Conservation (phyloP, 2,113 vertebrate species). For the Apistogramma diplotaenia region DNA sequence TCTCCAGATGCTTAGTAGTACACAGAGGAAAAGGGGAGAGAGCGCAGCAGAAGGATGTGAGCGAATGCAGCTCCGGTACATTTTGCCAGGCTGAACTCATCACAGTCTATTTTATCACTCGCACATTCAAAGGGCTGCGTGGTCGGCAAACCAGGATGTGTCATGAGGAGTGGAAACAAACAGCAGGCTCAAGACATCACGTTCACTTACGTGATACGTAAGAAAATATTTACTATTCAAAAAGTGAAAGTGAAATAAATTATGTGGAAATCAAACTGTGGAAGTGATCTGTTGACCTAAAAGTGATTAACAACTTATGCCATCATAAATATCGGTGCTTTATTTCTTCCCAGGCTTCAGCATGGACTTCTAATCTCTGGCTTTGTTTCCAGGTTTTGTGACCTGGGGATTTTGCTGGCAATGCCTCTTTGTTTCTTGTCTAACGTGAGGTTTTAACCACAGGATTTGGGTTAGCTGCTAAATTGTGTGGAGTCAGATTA, state of each 20-base stretch:
- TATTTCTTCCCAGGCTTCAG: constrained; percentile 18
- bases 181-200: background rate
- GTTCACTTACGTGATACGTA: background rate
- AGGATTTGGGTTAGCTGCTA: constrained; percentile 47
- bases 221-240: background rate
- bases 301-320: constrained; percentile 1
- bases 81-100: constrained; percentile 67
- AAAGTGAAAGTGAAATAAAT: background rate
- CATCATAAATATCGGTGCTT: background rate
- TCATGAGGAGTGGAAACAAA: constrained; percentile 36
- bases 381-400: constrained; percentile 41
- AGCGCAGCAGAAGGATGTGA: constrained; percentile 33
- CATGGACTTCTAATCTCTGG: constrained; percentile 30
- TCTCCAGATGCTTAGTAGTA: constrained; percentile 75
- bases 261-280: background rate
- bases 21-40: constrained; percentile 47
- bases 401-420: constrained; percentile 35
- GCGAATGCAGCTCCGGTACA: background rate
- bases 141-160: background rate
- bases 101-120: constrained; percentile 61
- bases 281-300: background rate
- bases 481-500: constrained; percentile 34
- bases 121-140: constrained; percentile 38
- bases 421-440: constrained; percentile 29
- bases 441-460: constrained; percentile 9